phyloP scores from a whole-genome alignment of 2,113 vertebrate genomes.

The Micromys minutus region DNA sequence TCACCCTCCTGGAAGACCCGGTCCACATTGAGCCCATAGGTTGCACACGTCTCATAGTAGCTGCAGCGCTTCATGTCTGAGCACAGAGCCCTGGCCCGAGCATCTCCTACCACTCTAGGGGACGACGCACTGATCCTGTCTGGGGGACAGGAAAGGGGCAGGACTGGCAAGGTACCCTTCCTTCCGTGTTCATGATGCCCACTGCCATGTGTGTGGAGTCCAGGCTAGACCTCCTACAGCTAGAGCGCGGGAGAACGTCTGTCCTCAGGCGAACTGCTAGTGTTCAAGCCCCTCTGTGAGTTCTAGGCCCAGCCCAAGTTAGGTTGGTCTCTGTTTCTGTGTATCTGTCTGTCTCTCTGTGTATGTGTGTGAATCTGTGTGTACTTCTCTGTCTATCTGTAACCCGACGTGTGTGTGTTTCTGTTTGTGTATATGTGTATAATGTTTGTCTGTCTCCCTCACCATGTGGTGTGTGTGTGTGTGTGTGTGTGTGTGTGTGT shows the following conservation, averaged over 20 bases:
- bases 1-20: slow-evolving; percentile 95
- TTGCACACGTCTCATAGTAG: slow-evolving; percentile 98
- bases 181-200: background rate
- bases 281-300: background rate
- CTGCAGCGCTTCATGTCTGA: slow-evolving; percentile 91
- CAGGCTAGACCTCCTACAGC: background rate
- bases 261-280: background rate
- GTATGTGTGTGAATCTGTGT: background rate
- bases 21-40: slow-evolving; percentile 97
- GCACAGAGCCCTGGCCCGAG: slow-evolving; percentile 91
- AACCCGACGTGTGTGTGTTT: too few relatives aligned
- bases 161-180: background rate
- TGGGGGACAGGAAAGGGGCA: slow-evolving; percentile 68
- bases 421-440: background rate
- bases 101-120: slow-evolving; percentile 93
- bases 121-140: slow-evolving; percentile 95
- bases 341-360: background rate
- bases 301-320: background rate
- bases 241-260: background rate
- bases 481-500: background rate
- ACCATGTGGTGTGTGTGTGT: background rate
- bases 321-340: background rate
- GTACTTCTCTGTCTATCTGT: background rate
- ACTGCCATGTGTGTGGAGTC: background rate
- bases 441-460: background rate